A percentile compares a stretch with the other conserved stretches of the same genome.
These are phyloP conservation scores for Mellilla xanthometata DNA, from an alignment of 2,888 invertebrate species.

Conservation along the genomic window DNA sequence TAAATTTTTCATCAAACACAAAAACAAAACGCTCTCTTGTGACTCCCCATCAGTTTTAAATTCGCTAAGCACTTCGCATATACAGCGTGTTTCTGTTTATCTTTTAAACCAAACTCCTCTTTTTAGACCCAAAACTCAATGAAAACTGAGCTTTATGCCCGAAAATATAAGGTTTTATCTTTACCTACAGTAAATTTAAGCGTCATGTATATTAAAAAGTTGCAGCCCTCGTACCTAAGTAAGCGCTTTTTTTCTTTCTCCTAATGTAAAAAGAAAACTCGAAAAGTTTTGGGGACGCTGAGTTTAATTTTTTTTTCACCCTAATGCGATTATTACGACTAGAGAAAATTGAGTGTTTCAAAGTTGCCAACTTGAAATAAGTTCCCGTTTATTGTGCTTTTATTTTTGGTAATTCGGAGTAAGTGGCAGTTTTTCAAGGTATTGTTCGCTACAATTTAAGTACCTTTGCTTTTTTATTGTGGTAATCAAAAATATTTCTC, in stretches of 20 bases:
- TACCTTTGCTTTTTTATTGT: background rate
- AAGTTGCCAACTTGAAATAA: slow-evolving; percentile 28
- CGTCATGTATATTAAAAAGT: slow-evolving; percentile 67
- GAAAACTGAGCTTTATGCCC: background rate
- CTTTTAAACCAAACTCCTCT: slow-evolving; percentile 48
- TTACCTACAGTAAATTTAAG: slow-evolving; percentile 25
- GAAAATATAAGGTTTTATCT: slow-evolving; percentile 15
- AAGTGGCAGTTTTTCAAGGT: background rate
- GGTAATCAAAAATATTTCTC: no score
- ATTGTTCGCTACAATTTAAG: background rate
- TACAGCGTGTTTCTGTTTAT: slow-evolving; percentile 58
- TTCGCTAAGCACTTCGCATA: slow-evolving; percentile 66
- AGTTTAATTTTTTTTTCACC: slow-evolving; percentile 69
- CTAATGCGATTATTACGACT: slow-evolving; percentile 81
- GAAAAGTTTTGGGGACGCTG: slow-evolving; percentile 67
- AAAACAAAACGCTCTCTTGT: slow-evolving; percentile 50
- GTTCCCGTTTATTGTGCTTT: slow-evolving; percentile 30
- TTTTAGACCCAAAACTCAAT: background rate
- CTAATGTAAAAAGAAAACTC: slow-evolving; percentile 80
- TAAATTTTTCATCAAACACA: slow-evolving; percentile 14
- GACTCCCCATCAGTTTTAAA: slow-evolving; percentile 59
- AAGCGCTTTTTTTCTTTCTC: slow-evolving; percentile 66
- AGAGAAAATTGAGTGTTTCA: slow-evolving; percentile 50
- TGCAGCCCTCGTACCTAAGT: slow-evolving; percentile 76
- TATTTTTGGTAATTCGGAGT: slow-evolving; percentile 28